phyloP scores from a whole-genome alignment of 2,797 vertebrate genomes.

The Lagocephalus sceleratus region DNA sequence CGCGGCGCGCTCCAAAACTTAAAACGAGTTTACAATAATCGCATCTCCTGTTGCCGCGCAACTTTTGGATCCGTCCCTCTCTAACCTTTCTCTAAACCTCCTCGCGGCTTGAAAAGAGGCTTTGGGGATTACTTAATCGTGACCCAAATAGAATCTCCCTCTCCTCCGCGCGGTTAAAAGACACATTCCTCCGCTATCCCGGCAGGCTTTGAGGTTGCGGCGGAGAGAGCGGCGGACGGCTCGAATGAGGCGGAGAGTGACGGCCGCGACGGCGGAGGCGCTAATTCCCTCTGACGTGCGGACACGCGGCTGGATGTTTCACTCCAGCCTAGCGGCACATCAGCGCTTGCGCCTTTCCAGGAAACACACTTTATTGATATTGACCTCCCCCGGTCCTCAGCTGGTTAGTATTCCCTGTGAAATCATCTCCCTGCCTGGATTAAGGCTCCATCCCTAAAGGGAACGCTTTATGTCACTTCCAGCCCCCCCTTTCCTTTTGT shows the following conservation, averaged over 20 bases:
- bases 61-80: conserved; percentile 54
- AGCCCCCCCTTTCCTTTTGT: too few species aligned
- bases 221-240: conserved; percentile 24
- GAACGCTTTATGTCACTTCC: too few species aligned
- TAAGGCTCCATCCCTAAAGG: conserved; percentile 5
- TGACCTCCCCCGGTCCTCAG: too few species aligned
- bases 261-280: conserved; percentile 31
- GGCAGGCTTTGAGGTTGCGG: conserved; percentile 51
- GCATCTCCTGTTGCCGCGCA: conserved; percentile 39
- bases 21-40: conserved; percentile 44
- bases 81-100: conserved; percentile 61
- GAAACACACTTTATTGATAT: too few species aligned
- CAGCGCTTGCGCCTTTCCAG: neutral
- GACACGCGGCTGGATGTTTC: conserved; percentile 55
- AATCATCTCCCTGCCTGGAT: conserved; percentile 29
- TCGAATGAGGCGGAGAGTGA: conserved; percentile 55
- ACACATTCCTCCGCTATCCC: conserved; percentile 49
- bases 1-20: conserved; percentile 24
- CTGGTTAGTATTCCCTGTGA: too few species aligned
- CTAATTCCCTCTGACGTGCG: conserved; percentile 63
- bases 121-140: conserved; percentile 70
- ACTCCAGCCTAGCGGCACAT: conserved; percentile 28
- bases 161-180: conserved; percentile 47
- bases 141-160: conserved; percentile 64
- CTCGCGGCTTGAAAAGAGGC: conserved; percentile 58